phyloP scores from a whole-genome alignment of 1,140 invertebrate species.

The Drosophila kurseongensis region DNA sequence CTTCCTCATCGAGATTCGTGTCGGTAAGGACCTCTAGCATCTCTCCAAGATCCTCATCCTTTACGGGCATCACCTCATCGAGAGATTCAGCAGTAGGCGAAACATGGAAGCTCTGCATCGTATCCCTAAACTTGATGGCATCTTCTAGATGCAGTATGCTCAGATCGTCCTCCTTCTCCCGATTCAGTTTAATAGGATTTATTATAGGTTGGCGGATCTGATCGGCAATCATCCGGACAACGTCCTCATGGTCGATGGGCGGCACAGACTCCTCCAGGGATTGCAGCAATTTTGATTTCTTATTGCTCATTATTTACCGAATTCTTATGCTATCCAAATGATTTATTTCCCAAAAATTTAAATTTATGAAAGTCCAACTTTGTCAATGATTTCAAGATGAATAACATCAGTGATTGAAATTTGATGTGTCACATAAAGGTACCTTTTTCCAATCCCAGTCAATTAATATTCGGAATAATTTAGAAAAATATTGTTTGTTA shows the following conservation, averaged over 20 bases:
- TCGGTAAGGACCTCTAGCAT: slow-evolving; percentile 25
- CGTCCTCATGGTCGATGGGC: slow-evolving; percentile 40
- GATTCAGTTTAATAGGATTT: slow-evolving; percentile 39
- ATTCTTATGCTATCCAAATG: not conserved
- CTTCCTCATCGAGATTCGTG: not conserved
- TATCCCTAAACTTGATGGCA: slow-evolving; percentile 31
- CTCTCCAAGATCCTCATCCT: slow-evolving; percentile 45
- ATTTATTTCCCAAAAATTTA: slow-evolving; percentile 13
- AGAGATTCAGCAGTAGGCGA: slow-evolving; percentile 24
- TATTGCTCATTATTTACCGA: slow-evolving; percentile 47
- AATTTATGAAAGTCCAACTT: not conserved
- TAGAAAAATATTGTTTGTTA: too few species aligned
- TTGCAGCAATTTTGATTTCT: slow-evolving; percentile 64
- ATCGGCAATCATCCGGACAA: slow-evolving; percentile 44
- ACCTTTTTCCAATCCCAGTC: too few species aligned
- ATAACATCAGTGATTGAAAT: not conserved
- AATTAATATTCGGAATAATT: too few species aligned
- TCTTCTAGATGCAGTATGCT: slow-evolving; percentile 54
- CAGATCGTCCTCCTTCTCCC: slow-evolving; percentile 23
- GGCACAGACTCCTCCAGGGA: slow-evolving; percentile 50
- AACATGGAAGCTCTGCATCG: slow-evolving; percentile 43
- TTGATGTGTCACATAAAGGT: too few species aligned
- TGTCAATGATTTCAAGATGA: not conserved
- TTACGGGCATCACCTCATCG: slow-evolving; percentile 55
- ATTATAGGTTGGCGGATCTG: slow-evolving; percentile 49